phyloP scores from a whole-genome alignment of 2,797 vertebrate genomes.

The Sternarchorhynchus goeldii region DNA sequence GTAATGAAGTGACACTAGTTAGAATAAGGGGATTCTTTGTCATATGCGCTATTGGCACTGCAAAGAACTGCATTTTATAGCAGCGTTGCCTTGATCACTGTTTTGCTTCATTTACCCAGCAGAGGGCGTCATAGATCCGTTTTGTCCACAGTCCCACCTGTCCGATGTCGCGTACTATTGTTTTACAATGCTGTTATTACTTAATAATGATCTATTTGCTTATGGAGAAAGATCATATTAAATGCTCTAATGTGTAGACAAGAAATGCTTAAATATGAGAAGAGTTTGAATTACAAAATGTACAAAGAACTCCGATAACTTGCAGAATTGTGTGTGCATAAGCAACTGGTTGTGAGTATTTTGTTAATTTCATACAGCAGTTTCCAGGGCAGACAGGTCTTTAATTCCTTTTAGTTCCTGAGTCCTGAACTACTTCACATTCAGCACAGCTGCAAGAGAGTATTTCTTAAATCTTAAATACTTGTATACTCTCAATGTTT shows the following conservation, averaged over 20 bases:
- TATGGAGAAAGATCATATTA: too few species aligned
- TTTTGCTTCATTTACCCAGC: slow-evolving; percentile 7
- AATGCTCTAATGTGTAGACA: too few species aligned
- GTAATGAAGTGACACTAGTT: not conserved
- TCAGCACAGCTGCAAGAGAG: not conserved
- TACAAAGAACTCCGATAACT: not conserved
- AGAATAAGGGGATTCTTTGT: not conserved
- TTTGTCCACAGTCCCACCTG: too few species aligned
- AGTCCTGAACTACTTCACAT: too few species aligned
- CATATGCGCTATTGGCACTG: too few species aligned
- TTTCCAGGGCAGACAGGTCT: not conserved
- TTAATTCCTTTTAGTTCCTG: not conserved
- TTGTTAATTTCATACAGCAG: not conserved
- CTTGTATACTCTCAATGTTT: not conserved
- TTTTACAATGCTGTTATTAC: too few species aligned
- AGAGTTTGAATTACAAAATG: not conserved
- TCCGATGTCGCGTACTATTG: not conserved
- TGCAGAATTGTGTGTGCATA: too few species aligned
- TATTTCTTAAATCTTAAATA: not conserved
- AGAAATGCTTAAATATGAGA: not conserved
- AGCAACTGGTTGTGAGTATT: not conserved
- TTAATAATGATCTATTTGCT: too few species aligned
- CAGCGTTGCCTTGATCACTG: not conserved
- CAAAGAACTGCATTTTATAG: not conserved
- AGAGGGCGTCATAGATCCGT: not conserved